Percentiles rank a stretch among this genome's conserved stretches.
Evolutionary conservation across 2,113 vertebrate species (phyloP).

Genomic region (Hyla sarda): DNA sequence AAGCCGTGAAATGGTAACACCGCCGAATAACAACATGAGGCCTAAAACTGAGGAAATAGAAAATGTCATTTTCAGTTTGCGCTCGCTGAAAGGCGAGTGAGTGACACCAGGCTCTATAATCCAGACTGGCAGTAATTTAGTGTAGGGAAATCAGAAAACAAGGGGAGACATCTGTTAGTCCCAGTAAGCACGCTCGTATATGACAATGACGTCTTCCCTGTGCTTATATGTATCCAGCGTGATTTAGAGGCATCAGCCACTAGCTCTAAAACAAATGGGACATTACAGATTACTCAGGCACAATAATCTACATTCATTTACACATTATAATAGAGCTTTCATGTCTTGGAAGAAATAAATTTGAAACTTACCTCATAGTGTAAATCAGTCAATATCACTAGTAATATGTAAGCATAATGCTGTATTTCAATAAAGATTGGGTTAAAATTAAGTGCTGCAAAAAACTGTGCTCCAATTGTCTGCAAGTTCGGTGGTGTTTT

Average conservation of each 20-base stretch:
- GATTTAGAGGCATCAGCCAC: constrained; percentile 10
- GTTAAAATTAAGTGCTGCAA: not conserved
- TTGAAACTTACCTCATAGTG: not conserved
- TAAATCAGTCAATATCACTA: not conserved
- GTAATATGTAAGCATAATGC: not conserved
- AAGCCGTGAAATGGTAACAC: constrained; percentile 14
- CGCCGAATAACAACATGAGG: constrained; percentile 3
- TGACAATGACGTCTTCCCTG: not conserved
- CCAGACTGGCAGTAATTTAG: constrained; percentile 20
- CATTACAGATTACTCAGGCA: not conserved
- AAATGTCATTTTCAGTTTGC: constrained; percentile 53
- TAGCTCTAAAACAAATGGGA: constrained; percentile 22
- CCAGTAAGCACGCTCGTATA: not conserved
- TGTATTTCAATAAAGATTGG: not conserved
- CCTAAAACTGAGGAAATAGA: constrained; percentile 19
- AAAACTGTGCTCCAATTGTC: too few species aligned
- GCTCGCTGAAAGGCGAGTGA: constrained; percentile 21
- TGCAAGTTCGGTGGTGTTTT: too few species aligned
- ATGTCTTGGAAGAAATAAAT: not conserved
- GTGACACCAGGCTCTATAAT: constrained; percentile 31
- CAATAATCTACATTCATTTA: constrained; percentile 23
- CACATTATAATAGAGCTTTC: constrained; percentile 21
- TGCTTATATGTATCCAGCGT: not conserved
- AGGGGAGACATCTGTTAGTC: constrained; percentile 7
- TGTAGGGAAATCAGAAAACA: not conserved